Base-by-base conservation (phyloP, 37 sponge, comb jelly and placozoan genomes). In the Hormiphora californensis region DNA sequence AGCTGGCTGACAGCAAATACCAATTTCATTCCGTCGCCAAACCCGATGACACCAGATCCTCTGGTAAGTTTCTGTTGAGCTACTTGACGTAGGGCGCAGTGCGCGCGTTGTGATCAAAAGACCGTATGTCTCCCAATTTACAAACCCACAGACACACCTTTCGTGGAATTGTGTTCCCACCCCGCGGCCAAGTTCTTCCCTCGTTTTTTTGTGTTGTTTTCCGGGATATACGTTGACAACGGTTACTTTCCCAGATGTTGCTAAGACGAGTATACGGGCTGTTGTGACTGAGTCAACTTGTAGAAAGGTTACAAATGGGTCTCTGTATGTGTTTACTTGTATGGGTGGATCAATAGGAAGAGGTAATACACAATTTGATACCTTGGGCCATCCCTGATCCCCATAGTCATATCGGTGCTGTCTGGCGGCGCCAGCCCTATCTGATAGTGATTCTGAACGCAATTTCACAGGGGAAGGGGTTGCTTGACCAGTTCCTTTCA, bases 281-380 rank as follows among this genome's bases (percentile, higher is more conserved):
- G 43, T 73, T n/a, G 81, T 73, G 8, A 73, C 40, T 23, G 81
- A 73, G 8, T 43, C 81, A 11, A 27, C 81, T 1, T 73, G 81
- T 73, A 43, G 43, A 43, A 73, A 73, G 43, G 81, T 73, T 9
- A 73, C 40, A 39, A 22, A 43, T 1, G 81, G 81, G 9, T 19
- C n/a, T 8, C 35, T 73, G 43, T 73, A 43, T 46, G 25, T 73
- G 23, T 73, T 73, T 33, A 73, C 81, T 40, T 73, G 81, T 28
- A 73, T 73, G 81, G 81, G 81, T 5, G 81, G 81, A 11, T 73
- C 81, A 36, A 40, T 73, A n/a, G 81, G 81, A 1, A 43, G 81
- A 40, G 81, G 81, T 73, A 17, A 9, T 15, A 49, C 15, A 49
- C 15, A 17, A 49, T 49, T 49, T 63, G n/a, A n/a, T n/a, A n/a